phyloP scores from a whole-genome alignment of 2,888 invertebrate genomes.

The Drosophila picticornis region DNA sequence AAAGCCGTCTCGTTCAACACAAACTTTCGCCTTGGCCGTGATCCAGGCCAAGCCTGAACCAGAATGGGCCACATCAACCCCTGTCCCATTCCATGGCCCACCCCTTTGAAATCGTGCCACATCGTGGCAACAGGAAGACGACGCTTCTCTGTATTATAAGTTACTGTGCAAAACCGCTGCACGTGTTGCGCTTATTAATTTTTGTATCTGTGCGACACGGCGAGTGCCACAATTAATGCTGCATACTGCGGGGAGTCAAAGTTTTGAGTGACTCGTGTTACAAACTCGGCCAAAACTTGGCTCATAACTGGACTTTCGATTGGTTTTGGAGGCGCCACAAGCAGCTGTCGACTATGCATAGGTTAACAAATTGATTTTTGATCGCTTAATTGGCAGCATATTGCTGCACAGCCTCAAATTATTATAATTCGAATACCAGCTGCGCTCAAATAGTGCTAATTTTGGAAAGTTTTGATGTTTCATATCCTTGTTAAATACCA shows the following conservation, averaged over 20 bases:
- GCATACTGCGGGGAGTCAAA: conserved; percentile 39
- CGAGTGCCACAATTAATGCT: conserved; percentile 60
- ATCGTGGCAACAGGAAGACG: conserved; percentile 17
- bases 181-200: conserved; percentile 80
- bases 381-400: conserved; percentile 29
- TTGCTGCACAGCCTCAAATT: neutral
- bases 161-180: conserved; percentile 54
- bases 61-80: neutral
- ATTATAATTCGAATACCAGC: conserved; percentile 11
- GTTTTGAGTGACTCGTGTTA: conserved; percentile 31
- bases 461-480: neutral
- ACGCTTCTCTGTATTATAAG: conserved; percentile 23
- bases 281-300: conserved; percentile 1
- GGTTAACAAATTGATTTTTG: conserved; percentile 65
- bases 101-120: neutral
- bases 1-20: conserved; percentile 73
- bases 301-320: conserved; percentile 7
- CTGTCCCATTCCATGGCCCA: neutral
- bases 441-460: too few relatives aligned
- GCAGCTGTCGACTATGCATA: conserved; percentile 46
- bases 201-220: conserved; percentile 26
- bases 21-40: conserved; percentile 64
- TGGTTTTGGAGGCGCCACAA: too few relatives aligned
- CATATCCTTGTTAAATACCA: neutral
- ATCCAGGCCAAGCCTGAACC: conserved; percentile 29